Base-by-base conservation (phyloP, 2,888 invertebrate species). In the Leptura quadrifasciata region DNA sequence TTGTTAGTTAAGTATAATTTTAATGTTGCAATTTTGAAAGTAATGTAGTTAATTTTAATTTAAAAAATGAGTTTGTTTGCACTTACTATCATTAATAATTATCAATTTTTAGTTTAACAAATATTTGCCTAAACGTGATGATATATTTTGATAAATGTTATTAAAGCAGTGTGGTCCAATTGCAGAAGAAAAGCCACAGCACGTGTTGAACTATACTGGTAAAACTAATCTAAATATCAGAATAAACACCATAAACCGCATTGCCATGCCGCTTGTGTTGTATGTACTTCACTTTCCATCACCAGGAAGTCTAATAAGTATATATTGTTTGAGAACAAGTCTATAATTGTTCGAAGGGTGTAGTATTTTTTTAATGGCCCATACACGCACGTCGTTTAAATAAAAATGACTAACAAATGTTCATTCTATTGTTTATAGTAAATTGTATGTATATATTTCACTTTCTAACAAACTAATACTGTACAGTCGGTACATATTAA, bases 351-450 rank as follows among this genome's bases (percentile, higher is more conserved):
- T 69, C 57, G 21, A 20, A 70, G 69, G 57, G 57, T 64, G 69
- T 52, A 60, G 60, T 68, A 63, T 72, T 69, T 69, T 74, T 76
- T 76, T 71, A 76, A 72, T 72, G 69, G 72, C 64, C 60, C 39
- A 76, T 69, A 72, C 71, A 71, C 61, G 61, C 57, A 72, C 69
- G 21, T 69, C 67, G 67, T 73, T 71, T 73, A 77, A 70, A 73
- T 75, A 61, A 67, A 74, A 77, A 73, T 67, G 61, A 54, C 21
- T 39, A 21, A 75, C 70, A 70, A 75, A 77, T 73, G 75, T 64
- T 74, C 63, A 75, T 75, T 77, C 73, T 58, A 77, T 77, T 77
- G 77, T 77, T 65, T 74, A 60, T 63, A 74, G 73, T 74, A 55
- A 67, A 70, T 75, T 65, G 54, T 61, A 65, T 70, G 67, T 76